These are phyloP conservation scores for Thalassaphorura encarpata DNA, from an alignment of 1,140 invertebrate species.

Conservation along the genomic window DNA sequence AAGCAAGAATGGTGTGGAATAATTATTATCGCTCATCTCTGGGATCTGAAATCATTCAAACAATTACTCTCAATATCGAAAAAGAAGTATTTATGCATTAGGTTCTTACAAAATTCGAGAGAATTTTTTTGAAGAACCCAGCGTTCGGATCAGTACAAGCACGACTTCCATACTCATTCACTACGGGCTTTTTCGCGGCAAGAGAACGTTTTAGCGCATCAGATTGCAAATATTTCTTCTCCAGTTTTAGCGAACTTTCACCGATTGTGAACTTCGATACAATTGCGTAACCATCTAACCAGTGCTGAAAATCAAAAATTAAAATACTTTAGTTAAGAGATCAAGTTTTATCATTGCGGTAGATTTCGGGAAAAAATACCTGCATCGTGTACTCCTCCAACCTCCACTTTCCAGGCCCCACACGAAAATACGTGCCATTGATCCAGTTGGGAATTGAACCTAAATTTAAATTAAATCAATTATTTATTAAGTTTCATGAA, in stretches of 20 bases:
- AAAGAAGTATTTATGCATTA: neutral
- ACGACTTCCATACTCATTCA: slow-evolving; percentile 40
- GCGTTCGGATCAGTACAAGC: slow-evolving; percentile 17
- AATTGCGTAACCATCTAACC: slow-evolving; percentile 35
- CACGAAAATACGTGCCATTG: slow-evolving; percentile 11
- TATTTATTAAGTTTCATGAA: neutral
- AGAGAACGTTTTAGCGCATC: slow-evolving; percentile 39
- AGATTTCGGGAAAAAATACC: too few species aligned
- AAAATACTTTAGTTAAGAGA: too few species aligned
- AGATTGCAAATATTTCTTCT: slow-evolving; percentile 37
- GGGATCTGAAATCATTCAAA: neutral
- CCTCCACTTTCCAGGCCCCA: slow-evolving; percentile 38
- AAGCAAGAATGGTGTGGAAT: slow-evolving; percentile 10
- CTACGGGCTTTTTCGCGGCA: slow-evolving; percentile 35
- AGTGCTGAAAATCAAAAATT: too few species aligned
- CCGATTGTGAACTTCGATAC: slow-evolving; percentile 37
- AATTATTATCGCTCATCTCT: slow-evolving; percentile 8
- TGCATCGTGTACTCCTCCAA: neutral
- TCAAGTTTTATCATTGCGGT: too few species aligned
- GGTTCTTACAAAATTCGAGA: neutral
- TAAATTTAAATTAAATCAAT: neutral
- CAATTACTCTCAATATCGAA: neutral
- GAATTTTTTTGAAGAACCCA: slow-evolving; percentile 14
- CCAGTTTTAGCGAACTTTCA: slow-evolving; percentile 32
- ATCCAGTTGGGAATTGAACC: slow-evolving; percentile 10